phyloP scores from a whole-genome alignment of 1,140 invertebrate genomes.

The Penaeus indicus region DNA sequence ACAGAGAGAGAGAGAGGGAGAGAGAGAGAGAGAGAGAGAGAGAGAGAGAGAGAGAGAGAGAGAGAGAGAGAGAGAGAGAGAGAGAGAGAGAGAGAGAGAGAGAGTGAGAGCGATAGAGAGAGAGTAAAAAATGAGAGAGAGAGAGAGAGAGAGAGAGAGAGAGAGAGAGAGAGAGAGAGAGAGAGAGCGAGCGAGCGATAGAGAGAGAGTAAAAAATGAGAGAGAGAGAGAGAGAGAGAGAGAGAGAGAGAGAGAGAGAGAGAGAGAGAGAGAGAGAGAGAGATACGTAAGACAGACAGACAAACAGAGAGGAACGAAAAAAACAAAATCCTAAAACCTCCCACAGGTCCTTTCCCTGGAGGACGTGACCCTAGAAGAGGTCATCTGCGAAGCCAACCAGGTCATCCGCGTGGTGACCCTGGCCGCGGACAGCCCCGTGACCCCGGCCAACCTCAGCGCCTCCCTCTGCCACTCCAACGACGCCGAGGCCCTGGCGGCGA shows the following conservation, averaged over 20 bases:
- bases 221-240: no score
- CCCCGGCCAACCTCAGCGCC: not conserved
- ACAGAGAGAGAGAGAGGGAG: no score
- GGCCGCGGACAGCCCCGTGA: conserved; percentile 7
- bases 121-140: no score
- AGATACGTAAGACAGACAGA: not conserved
- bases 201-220: no score
- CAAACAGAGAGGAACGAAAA: no score
- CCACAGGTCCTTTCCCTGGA: conserved; percentile 44
- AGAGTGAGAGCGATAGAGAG: no score
- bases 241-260: no score
- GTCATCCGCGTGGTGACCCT: conserved; percentile 26
- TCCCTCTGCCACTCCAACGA: conserved; percentile 38
- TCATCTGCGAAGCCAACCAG: conserved; percentile 29
- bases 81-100: no score
- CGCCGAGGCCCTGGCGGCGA: conserved; percentile 32
- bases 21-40: no score
- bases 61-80: no score
- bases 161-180: not conserved
- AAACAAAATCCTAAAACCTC: not conserved
- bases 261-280: not conserved
- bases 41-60: no score
- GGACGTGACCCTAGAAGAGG: conserved; percentile 42
- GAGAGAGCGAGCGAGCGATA: no score
- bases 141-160: not conserved